phyloP scores from a whole-genome alignment of 1,140 invertebrate species.

The Nymphalis io region DNA sequence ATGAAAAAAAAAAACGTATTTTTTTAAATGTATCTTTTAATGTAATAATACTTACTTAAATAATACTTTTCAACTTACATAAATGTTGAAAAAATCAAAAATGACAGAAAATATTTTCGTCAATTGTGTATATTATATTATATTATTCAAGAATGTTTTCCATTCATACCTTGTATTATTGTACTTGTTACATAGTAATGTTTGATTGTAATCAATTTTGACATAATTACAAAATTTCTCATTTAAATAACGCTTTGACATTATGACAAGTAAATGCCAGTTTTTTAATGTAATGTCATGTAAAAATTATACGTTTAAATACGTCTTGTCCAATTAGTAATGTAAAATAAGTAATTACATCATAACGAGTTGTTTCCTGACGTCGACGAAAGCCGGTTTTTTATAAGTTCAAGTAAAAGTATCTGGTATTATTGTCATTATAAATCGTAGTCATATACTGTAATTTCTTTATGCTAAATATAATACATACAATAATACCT shows the following conservation, averaged over 20 bases:
- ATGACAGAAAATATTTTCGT: too few species aligned
- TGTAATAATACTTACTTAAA: too few species aligned
- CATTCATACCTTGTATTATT: too few species aligned
- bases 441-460: background rate
- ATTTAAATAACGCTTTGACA: background rate
- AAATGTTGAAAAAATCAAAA: too few species aligned
- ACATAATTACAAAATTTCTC: background rate
- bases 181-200: too few species aligned
- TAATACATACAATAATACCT: too few species aligned
- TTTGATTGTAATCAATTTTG: too few species aligned
- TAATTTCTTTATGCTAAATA: slow-evolving; percentile 7
- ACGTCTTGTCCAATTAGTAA: slow-evolving; percentile 27
- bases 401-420: slow-evolving; percentile 31
- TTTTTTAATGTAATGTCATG: slow-evolving; percentile 6
- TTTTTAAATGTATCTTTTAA: too few species aligned
- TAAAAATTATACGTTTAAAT: slow-evolving; percentile 7
- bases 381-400: slow-evolving; percentile 18
- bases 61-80: too few species aligned
- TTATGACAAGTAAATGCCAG: background rate
- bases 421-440: slow-evolving; percentile 9
- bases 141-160: too few species aligned
- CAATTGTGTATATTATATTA: too few species aligned
- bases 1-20: too few species aligned
- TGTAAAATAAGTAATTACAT: slow-evolving; percentile 21
- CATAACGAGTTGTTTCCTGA: slow-evolving; percentile 26